phyloP scores from a whole-genome alignment of 2,888 invertebrate species.

The Trilocha varians region DNA sequence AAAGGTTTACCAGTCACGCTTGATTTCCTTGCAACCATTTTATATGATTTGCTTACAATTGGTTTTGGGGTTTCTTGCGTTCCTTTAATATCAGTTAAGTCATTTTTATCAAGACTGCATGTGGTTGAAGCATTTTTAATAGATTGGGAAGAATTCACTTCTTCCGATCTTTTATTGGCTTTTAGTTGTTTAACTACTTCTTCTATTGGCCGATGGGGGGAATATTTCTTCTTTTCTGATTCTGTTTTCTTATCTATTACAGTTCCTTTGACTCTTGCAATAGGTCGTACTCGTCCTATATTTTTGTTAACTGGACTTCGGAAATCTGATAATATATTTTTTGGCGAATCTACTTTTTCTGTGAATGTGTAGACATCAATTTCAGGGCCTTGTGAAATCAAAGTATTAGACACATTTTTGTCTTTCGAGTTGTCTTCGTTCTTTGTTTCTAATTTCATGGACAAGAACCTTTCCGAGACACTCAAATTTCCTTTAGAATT shows the following conservation, averaged over 20 bases:
- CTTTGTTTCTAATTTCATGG: constrained; percentile 55
- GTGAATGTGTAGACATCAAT: constrained; percentile 66
- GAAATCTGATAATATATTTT: constrained; percentile 60
- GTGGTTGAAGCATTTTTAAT: constrained; percentile 17
- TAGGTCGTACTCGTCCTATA: constrained; percentile 59
- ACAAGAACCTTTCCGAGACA: constrained; percentile 57
- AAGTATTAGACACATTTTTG: constrained; percentile 40
- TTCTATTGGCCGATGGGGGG: constrained; percentile 63
- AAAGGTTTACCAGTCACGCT: constrained; percentile 68
- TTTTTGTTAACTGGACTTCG: constrained; percentile 54
- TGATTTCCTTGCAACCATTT: constrained; percentile 68
- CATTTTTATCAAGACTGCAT: constrained; percentile 23
- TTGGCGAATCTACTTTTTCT: constrained; percentile 65
- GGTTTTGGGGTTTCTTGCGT: constrained; percentile 49
- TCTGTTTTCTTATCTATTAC: constrained; percentile 60
- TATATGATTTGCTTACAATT: constrained; percentile 64
- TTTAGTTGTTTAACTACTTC: constrained; percentile 64
- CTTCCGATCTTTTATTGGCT: constrained; percentile 57
- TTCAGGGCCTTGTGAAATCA: constrained; percentile 57
- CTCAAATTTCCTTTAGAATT: constrained; percentile 62
- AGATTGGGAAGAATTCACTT: constrained; percentile 28
- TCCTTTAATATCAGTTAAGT: constrained; percentile 26
- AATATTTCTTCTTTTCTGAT: constrained; percentile 59
- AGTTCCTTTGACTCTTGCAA: constrained; percentile 67
- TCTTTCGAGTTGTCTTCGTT: constrained; percentile 42